phyloP scores from a whole-genome alignment of 2,888 invertebrate genomes.

The Eupithecia exiguata region DNA sequence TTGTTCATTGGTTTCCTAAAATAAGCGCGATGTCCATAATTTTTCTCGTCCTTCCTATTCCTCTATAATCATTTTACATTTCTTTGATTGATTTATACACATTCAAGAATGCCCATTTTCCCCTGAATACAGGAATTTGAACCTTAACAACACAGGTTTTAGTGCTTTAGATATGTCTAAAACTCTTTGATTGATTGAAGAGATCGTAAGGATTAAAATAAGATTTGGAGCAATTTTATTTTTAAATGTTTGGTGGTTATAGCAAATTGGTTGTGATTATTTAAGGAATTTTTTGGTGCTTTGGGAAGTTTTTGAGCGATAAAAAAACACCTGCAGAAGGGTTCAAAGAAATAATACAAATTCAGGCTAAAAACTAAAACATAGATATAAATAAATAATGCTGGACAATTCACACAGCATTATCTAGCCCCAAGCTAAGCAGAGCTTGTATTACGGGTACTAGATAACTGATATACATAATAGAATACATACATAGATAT shows the following conservation, averaged over 20 bases:
- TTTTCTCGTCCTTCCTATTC: constrained; percentile 31
- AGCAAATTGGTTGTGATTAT: constrained; percentile 22
- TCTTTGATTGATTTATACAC: constrained; percentile 55
- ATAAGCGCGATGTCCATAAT: neutral
- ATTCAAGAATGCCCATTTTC: constrained; percentile 21
- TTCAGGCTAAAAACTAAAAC: too few relatives aligned
- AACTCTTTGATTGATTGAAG: constrained; percentile 51
- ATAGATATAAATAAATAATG: too few relatives aligned
- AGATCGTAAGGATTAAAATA: constrained; percentile 34
- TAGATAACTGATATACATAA: too few relatives aligned
- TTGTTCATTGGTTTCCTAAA: neutral
- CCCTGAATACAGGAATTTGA: neutral
- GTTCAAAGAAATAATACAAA: too few relatives aligned
- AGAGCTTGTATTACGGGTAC: too few relatives aligned
- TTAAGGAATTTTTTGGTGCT: neutral
- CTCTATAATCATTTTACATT: constrained; percentile 54
- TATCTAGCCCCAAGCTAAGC: too few relatives aligned
- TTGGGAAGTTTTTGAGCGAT: neutral
- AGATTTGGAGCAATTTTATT: constrained; percentile 22
- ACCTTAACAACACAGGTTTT: neutral
- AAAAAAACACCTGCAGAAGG: neutral
- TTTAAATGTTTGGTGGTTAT: constrained; percentile 38
- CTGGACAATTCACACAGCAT: too few relatives aligned
- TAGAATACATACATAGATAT: too few relatives aligned
- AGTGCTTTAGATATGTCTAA: constrained; percentile 22